Base-by-base conservation (phyloP, 2,797 vertebrate species). In the Cyprinodon diabolis region DNA sequence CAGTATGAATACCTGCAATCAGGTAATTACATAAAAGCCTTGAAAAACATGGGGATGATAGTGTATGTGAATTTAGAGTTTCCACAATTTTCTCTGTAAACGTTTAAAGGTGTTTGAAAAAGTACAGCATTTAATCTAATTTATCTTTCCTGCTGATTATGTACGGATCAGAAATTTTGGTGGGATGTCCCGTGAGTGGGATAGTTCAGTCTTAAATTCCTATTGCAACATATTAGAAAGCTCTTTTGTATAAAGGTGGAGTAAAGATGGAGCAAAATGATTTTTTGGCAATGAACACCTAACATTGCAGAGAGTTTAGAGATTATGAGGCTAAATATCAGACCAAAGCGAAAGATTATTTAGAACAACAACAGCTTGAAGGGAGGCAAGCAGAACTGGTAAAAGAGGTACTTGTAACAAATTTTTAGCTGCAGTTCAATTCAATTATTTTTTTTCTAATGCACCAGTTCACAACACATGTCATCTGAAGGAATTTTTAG, bases 1-100 rank as follows among this genome's bases (percentile, higher is more conserved):
- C 35, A 62, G 58, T 30, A 37, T 62, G 58, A 62, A 43, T 63
- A 63, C 37, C 19, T 63, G 60, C 37, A 43, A 63, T 43, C 60
- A 63, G 37, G 19, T 19, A 63, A 63, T 63, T 63, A 43, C 37
- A 63, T 63, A 43, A 63, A n/a, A 21, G 11, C 19, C 37, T 37
- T 62, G 58, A 43, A 43, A 63, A 17, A 43, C 60, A 40, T n/a
- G 37, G 35, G 17, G 12, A 35, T 63, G 17, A 62, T 21, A 43
- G 5, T 43, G 40, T 43, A 21, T 63, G 37, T 43, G 60, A n/a
- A 35, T 12, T 63, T n/a, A 14, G 37, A 63, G 60, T 43, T 63
- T 63, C 37, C 10, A 43, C 19, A 40, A n/a, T 43, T n/a, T 21
- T 11, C 15, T 43, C 19, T n/a, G 60, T 43, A 63, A 63, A 63